These are phyloP conservation scores for Heptranchias perlo DNA, from an alignment of 2,113 vertebrate species.

Conservation along the genomic window DNA sequence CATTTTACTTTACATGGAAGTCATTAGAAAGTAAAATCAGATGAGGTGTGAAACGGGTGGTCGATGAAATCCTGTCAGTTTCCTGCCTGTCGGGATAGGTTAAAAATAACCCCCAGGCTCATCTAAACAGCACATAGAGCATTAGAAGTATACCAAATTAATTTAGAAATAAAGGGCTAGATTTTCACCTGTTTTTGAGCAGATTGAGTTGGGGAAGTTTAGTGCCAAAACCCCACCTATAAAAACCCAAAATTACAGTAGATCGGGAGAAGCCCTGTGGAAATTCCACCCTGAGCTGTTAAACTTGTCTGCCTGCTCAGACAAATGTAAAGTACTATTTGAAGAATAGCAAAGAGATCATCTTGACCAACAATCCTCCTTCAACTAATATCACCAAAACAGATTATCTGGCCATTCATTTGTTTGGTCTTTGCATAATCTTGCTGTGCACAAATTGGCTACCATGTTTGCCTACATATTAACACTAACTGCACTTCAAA, in stretches of 20 bases:
- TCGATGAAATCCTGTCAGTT: too few species aligned
- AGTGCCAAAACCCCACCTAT: background rate
- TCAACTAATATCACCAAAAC: background rate
- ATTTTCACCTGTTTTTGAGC: background rate
- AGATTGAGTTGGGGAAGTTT: background rate
- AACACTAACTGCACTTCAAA: background rate
- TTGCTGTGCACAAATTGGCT: background rate
- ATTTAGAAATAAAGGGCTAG: background rate
- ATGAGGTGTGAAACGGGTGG: too few species aligned
- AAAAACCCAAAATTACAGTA: background rate
- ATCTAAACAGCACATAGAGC: background rate
- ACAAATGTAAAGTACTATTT: too few species aligned
- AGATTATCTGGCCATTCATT: background rate
- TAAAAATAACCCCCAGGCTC: background rate
- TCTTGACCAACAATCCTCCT: background rate
- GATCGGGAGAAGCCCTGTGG: background rate
- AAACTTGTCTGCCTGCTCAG: background rate
- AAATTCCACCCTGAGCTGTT: background rate
- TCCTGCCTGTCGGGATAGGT: too few species aligned
- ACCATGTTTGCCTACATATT: background rate
- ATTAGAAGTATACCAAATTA: background rate
- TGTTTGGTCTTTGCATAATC: background rate
- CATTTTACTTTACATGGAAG: too few species aligned
- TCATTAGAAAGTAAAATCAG: too few species aligned
- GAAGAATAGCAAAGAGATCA: background rate